phyloP scores from a whole-genome alignment of 2,113 vertebrate species.

The Hydrolagus affinis region DNA sequence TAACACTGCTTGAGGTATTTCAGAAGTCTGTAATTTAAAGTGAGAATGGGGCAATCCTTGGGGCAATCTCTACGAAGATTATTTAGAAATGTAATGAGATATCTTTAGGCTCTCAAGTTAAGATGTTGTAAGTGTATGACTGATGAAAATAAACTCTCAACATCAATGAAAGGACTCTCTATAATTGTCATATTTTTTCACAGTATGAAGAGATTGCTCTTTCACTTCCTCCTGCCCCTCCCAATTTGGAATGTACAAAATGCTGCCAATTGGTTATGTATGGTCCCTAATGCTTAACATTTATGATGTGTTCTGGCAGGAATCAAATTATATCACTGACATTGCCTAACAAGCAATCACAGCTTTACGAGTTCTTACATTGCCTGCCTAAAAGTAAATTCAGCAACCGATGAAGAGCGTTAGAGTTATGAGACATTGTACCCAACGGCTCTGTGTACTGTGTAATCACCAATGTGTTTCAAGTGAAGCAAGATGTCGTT shows the following conservation, averaged over 20 bases:
- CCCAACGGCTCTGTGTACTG: background rate
- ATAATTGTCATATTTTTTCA: background rate
- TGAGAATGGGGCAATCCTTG: background rate
- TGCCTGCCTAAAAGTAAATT: background rate
- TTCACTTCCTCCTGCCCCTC: background rate
- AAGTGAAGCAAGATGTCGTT: background rate
- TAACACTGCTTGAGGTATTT: background rate
- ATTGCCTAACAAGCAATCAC: background rate
- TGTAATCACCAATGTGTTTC: background rate
- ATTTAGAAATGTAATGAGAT: background rate
- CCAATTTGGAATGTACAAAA: background rate
- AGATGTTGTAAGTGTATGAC: background rate
- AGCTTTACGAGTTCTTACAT: background rate
- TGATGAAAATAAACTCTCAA: background rate
- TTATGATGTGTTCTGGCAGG: background rate
- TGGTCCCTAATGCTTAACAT: background rate
- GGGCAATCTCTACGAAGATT: background rate
- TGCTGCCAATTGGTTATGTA: background rate
- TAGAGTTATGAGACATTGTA: background rate
- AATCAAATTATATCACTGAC: background rate
- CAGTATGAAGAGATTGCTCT: background rate
- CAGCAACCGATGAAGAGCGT: background rate
- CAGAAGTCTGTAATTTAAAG: background rate
- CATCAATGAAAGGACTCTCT: background rate
- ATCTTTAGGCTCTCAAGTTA: background rate